These are phyloP conservation scores for Drosophila quadrilineata DNA, from an alignment of 1,140 invertebrate genomes.

Conservation along the genomic window DNA sequence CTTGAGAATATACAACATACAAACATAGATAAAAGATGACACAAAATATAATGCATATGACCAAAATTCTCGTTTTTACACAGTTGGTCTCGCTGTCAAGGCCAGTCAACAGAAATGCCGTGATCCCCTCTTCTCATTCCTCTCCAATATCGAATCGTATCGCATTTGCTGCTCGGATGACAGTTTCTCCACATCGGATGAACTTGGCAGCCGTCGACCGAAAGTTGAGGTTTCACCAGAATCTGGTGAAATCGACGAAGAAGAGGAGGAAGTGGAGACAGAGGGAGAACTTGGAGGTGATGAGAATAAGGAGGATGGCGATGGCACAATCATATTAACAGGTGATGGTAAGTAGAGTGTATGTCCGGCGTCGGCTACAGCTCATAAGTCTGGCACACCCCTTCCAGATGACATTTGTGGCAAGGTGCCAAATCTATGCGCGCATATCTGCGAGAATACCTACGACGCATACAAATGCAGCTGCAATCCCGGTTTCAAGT, in stretches of 20 bases:
- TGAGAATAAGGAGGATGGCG: conserved; percentile 12
- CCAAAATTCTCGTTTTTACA: background rate
- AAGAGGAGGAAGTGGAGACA: background rate
- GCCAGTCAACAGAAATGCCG: conserved; percentile 65
- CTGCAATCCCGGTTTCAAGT: conserved; percentile 86
- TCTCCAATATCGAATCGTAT: conserved; percentile 66
- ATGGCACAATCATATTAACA: conserved; percentile 61
- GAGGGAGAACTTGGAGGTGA: background rate
- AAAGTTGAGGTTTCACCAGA: background rate
- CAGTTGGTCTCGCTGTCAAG: conserved; percentile 70
- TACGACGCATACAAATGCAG: conserved; percentile 87
- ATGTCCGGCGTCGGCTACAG: too few species aligned
- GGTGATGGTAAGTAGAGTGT: conserved; percentile 45
- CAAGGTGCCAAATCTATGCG: conserved; percentile 85
- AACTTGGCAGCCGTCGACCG: background rate
- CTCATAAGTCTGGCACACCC: too few species aligned
- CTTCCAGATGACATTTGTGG: conserved; percentile 84
- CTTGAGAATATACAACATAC: too few species aligned
- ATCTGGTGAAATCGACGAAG: background rate
- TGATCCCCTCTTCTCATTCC: conserved; percentile 59
- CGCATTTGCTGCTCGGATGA: conserved; percentile 54
- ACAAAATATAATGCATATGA: background rate
- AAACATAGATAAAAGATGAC: too few species aligned
- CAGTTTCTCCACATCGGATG: background rate
- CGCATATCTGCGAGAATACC: conserved; percentile 86